Base-by-base conservation (phyloP, 2,113 vertebrate species). In the Paraplagusia blochii region DNA sequence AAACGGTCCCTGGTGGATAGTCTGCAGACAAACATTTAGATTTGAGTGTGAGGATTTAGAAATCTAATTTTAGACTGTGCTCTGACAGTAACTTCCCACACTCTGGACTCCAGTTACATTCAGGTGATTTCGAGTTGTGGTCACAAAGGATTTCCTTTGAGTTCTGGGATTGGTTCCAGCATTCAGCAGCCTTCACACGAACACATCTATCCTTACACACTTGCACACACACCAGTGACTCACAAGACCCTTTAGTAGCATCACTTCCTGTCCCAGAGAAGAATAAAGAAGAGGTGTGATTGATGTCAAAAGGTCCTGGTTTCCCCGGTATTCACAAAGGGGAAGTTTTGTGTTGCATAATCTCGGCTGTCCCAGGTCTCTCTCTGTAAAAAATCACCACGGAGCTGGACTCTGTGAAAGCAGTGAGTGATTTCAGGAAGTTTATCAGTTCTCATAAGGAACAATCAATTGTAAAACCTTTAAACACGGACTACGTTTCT, bases 121-220 rank as follows among this genome's bases (percentile, higher is more conserved):
- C 72, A 69, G 73, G 77, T 72, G 62, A 75, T 65, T 73, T 58
- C 45, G 69, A 65, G 50, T 70, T 79, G 74, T 71, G 55, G 70
- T 84, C 63, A 65, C 73, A 52, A 72, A 81, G 65, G 72, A 81
- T 86, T 84, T 86, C 84, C 85, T 81, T 76, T 80, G 66, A 70
- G 54, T 70, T 74, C 56, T 59, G 74, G 83, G 83, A 69, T 39
- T 14, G 47, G 57, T 49, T 83, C 81, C 78, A 83, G 54, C 65
- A 63, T 72, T 83, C 63, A 66, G 55, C 66, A 17, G 44, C 53
- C 29, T 63, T 15, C 38, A 40, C 38, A 40, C 12, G 1, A 11
- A 11, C 12, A 13, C 13, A 34, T 33, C 35, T 33, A 36, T 33
- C 40, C 45, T 50, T 15, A 48, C 47, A 50, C 53, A 1, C 53